Conservation (phyloP, 92 coral and sea anemone species). For the Pocillopora grandis region DNA sequence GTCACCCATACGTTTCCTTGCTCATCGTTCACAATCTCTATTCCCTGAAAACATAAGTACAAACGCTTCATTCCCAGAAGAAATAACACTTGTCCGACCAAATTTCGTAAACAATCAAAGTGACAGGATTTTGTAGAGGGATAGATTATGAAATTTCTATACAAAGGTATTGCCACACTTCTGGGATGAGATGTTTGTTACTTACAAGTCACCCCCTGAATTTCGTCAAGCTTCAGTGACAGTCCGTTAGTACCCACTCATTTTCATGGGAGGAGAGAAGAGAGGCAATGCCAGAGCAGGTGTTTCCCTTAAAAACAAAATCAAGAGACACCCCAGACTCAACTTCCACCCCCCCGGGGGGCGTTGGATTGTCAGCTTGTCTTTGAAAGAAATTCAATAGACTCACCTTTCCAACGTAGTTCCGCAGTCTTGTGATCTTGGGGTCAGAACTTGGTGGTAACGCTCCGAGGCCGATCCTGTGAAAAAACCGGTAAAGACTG, state of each 20-base stretch:
- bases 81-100: neutral
- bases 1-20: conserved; percentile 71
- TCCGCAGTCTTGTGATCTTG: conserved; percentile 62
- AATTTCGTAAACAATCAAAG: neutral
- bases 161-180: too few species aligned
- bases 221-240: too few species aligned
- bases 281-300: too few species aligned
- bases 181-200: too few species aligned
- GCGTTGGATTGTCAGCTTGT: neutral
- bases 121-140: neutral
- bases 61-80: neutral
- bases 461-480: conserved; percentile 67
- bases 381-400: neutral
- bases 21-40: conserved; percentile 61
- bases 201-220: too few species aligned
- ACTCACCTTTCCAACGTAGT: conserved; percentile 67
- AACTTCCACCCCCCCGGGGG: neutral
- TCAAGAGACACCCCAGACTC: neutral
- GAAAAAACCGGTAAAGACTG: neutral
- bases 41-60: conserved; percentile 43
- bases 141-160: too few species aligned
- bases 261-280: too few species aligned
- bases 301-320: too few species aligned
- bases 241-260: too few species aligned
- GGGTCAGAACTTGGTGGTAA: conserved; percentile 65